phyloP scores from a whole-genome alignment of 1,140 invertebrate species.

The Oncopodura yosiiana region DNA sequence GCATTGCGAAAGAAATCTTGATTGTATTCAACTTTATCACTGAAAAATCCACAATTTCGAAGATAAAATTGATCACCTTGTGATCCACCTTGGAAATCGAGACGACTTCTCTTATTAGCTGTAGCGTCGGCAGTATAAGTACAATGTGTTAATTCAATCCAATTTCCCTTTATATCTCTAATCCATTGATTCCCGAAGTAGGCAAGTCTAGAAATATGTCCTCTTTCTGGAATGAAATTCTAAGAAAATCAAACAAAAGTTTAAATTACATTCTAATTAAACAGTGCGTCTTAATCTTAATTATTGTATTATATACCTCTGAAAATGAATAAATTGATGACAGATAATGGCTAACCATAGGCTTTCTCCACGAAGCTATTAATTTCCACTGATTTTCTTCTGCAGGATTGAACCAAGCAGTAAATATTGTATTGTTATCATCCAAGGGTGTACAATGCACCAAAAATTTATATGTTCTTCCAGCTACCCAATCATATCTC shows the following conservation, averaged over 20 bases:
- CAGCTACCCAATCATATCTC: constrained; percentile 23
- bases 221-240: constrained; percentile 27
- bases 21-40: constrained; percentile 5
- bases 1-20: constrained; percentile 6
- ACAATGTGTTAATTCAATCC: constrained; percentile 20
- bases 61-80: constrained; percentile 12
- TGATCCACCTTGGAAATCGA: constrained; percentile 16
- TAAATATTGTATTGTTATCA: constrained; percentile 13
- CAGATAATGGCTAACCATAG: constrained; percentile 17
- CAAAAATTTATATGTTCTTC: constrained; percentile 16
- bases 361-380: constrained; percentile 24
- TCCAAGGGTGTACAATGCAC: constrained; percentile 7
- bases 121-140: constrained; percentile 25
- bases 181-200: constrained; percentile 26
- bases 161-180: constrained; percentile 7
- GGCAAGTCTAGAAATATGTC: constrained; percentile 17
- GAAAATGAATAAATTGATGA: constrained; percentile 22
- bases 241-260: no score
- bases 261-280: no score
- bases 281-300: no score
- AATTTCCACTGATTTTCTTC: constrained; percentile 19
- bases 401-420: constrained; percentile 37
- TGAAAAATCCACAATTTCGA: constrained; percentile 27
- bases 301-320: no score
- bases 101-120: not conserved